A percentile compares a stretch with the other conserved stretches of the same genome.
These are phyloP conservation scores for Luehdorfia chinensis DNA, from an alignment of 1,140 invertebrate genomes.

Conservation along the genomic window DNA sequence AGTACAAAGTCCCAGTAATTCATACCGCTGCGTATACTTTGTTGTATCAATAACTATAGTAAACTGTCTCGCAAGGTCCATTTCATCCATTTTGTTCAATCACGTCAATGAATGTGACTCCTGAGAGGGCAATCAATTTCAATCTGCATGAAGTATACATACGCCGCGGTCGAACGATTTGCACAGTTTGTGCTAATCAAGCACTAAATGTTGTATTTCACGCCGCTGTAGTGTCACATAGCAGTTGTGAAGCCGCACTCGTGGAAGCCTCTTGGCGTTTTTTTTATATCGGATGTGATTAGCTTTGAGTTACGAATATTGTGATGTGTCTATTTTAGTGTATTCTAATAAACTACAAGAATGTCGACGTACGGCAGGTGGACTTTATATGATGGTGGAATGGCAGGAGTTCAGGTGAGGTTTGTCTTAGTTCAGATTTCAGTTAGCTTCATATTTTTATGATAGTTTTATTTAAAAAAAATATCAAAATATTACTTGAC, in stretches of 20 bases:
- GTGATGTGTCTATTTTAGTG: slow-evolving; percentile 26
- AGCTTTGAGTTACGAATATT: slow-evolving; percentile 3
- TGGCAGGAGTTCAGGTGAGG: slow-evolving; percentile 54
- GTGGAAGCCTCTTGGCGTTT: slow-evolving; percentile 28
- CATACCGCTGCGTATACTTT: slow-evolving; percentile 3
- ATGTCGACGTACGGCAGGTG: slow-evolving; percentile 65
- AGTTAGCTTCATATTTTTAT: no score
- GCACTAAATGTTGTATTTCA: slow-evolving; percentile 64
- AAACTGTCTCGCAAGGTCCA: slow-evolving; percentile 54
- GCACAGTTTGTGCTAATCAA: slow-evolving; percentile 71
- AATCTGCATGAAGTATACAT: slow-evolving; percentile 44
- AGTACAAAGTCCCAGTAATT: no score
- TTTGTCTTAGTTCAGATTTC: no score
- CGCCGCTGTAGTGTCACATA: slow-evolving; percentile 42
- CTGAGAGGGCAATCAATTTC: slow-evolving; percentile 61
- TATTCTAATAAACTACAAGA: slow-evolving; percentile 15
- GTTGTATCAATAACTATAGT: slow-evolving; percentile 37
- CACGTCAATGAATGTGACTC: slow-evolving; percentile 59
- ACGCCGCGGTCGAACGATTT: slow-evolving; percentile 44
- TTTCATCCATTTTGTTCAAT: slow-evolving; percentile 65
- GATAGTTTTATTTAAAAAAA: no score
- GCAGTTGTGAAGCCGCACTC: slow-evolving; percentile 39
- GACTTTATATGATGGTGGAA: slow-evolving; percentile 56
- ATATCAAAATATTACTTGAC: no score
- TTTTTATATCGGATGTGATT: slow-evolving; percentile 6